Percentiles rank a stretch among this genome's conserved stretches.
These are phyloP conservation scores for Cairina moschata DNA, from an alignment of 2,113 vertebrate genomes.

Conservation along the genomic window DNA sequence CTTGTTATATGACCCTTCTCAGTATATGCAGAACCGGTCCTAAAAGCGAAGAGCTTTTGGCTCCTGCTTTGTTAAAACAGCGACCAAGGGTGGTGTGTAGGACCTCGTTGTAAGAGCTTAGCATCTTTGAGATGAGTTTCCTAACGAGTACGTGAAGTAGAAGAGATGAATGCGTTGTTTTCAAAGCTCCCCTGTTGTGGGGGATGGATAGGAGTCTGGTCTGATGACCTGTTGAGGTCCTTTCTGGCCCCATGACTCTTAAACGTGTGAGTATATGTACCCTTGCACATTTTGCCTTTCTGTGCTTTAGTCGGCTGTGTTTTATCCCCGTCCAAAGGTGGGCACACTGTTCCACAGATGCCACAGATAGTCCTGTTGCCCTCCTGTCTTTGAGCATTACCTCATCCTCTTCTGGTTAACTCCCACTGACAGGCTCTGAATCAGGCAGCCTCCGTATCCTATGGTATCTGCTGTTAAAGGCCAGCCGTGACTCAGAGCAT, in stretches of 20 bases:
- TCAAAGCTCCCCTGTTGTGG: background rate
- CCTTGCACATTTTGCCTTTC: constrained; percentile 1
- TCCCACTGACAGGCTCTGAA: constrained; percentile 44
- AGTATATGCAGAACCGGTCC: background rate
- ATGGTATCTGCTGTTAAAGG: constrained; percentile 53
- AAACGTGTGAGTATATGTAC: background rate
- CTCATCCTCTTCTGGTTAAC: constrained; percentile 66
- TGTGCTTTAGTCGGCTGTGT: background rate
- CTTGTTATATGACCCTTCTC: background rate
- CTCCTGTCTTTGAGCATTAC: constrained; percentile 44
- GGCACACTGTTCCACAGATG: background rate
- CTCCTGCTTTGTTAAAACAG: background rate
- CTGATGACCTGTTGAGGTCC: background rate
- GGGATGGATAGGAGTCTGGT: background rate
- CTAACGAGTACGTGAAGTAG: background rate
- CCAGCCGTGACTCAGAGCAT: constrained; percentile 49
- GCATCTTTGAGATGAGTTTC: background rate
- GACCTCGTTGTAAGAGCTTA: background rate
- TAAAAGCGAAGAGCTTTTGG: background rate
- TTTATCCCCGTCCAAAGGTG: background rate
- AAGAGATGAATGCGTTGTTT: background rate
- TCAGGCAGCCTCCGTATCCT: constrained; percentile 49
- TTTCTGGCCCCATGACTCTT: background rate
- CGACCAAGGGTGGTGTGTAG: background rate
- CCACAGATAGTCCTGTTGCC: background rate